phyloP scores from a whole-genome alignment of 30 jellyfish, hydroid and myxozoan genomes.

The Aurelia sp. region DNA sequence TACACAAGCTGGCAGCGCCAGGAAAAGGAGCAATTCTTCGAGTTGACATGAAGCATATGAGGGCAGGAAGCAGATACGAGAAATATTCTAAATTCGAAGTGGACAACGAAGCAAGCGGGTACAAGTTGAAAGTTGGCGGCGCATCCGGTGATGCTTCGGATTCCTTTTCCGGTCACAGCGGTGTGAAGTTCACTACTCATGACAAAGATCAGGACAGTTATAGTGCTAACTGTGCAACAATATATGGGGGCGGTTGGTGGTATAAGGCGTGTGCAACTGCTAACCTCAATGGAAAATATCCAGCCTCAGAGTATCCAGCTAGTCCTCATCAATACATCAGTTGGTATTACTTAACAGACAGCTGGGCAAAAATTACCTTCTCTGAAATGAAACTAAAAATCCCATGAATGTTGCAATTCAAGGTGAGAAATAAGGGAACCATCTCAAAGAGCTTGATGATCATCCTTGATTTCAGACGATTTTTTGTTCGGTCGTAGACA shows the following conservation, averaged over 20 bases:
- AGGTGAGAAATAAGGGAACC: too few relatives aligned
- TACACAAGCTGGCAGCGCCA: not conserved
- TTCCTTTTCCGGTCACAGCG: not conserved
- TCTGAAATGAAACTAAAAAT: slow-evolving; percentile 7
- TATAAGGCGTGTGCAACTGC: not conserved
- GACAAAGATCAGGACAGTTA: not conserved
- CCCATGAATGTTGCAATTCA: too few relatives aligned
- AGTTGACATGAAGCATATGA: not conserved
- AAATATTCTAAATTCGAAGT: not conserved
- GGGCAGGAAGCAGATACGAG: not conserved
- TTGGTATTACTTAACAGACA: not conserved
- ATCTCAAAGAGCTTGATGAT: too few relatives aligned
- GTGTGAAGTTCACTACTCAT: not conserved
- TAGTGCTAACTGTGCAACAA: not conserved
- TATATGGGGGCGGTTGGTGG: not conserved
- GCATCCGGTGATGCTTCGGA: not conserved
- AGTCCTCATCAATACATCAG: not conserved
- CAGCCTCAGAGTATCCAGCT: not conserved
- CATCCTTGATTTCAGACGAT: too few relatives aligned
- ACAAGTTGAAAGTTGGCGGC: not conserved
- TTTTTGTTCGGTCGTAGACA: too few relatives aligned
- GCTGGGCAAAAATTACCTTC: not conserved
- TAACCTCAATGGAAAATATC: not conserved
- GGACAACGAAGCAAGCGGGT: not conserved
- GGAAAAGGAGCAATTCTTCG: not conserved